Percentiles rank a stretch among this genome's conserved stretches.
Evolutionary conservation across 2,797 vertebrate species (phyloP).

Genomic region (Podargus strigoides): DNA sequence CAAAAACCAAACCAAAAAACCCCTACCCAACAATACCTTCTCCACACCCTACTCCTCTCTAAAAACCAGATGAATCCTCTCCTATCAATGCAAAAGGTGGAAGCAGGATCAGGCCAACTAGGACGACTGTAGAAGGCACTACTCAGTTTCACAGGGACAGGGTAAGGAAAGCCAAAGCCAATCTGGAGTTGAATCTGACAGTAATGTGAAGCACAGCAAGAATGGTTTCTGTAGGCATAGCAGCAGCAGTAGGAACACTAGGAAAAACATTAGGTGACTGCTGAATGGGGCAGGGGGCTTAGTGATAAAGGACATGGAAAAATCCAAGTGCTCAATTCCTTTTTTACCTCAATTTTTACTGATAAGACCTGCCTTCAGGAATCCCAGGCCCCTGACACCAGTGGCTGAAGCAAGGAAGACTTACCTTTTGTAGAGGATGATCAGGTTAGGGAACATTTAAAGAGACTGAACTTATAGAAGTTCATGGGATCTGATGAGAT

Average conservation of each 20-base stretch:
- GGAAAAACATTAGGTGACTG: not conserved
- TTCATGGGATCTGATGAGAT: not conserved
- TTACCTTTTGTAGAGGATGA: not conserved
- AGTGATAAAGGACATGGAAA: not conserved
- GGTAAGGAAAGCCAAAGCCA: not conserved
- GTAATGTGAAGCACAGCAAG: not conserved
- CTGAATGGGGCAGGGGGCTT: not conserved
- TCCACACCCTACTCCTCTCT: not conserved
- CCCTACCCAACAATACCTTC: no score
- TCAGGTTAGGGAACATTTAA: not conserved
- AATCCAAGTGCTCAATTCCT: not conserved
- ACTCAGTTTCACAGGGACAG: accelerated
- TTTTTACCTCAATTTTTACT: not conserved
- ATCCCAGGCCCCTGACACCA: not conserved
- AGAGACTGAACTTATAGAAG: not conserved
- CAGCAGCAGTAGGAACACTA: not conserved
- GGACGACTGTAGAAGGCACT: not conserved
- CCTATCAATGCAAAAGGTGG: not conserved
- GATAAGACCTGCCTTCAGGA: not conserved
- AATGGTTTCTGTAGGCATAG: not conserved
- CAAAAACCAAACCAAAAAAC: not conserved
- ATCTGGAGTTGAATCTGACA: not conserved
- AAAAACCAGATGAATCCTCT: no score
- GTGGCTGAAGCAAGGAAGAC: not conserved
- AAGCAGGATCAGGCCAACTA: not conserved